Percentiles rank a stretch among this genome's conserved stretches.
Conservation (phyloP, 1,140 invertebrate species). For the Brachionus rubens region DNA sequence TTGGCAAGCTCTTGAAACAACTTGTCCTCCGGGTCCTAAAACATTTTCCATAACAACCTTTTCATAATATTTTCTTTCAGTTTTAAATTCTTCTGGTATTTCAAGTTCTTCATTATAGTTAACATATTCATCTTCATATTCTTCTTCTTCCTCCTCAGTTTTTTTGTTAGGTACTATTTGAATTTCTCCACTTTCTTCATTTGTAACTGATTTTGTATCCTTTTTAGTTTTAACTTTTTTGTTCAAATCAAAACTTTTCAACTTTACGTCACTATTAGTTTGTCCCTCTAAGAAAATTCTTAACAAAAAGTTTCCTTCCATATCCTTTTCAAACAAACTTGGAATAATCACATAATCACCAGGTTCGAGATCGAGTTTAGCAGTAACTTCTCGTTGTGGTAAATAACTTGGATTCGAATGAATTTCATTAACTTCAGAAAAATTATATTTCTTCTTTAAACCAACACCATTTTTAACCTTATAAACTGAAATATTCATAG, state of each 20-base stretch:
- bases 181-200: conserved; percentile 22
- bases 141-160: background rate
- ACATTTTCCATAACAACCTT: background rate
- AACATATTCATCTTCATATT: conserved; percentile 38
- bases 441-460: conserved; percentile 32
- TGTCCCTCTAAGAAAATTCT: conserved; percentile 60
- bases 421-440: conserved; percentile 1
- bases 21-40: background rate
- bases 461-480: background rate
- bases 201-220: background rate
- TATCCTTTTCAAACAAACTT: conserved; percentile 65
- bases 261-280: background rate
- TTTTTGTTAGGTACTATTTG: background rate
- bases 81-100: conserved; percentile 22
- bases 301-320: conserved; percentile 65
- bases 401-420: conserved; percentile 55
- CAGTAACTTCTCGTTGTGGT: conserved; percentile 57
- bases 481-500: conserved; percentile 38
- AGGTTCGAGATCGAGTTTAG: conserved; percentile 55
- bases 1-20: conserved; percentile 31
- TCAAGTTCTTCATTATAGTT: conserved; percentile 29
- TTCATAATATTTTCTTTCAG: background rate
- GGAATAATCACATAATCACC: conserved; percentile 69
- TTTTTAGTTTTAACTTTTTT: background rate
- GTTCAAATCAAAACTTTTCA: background rate